Percentiles rank a stretch among this genome's conserved stretches.
Evolutionary conservation across 30 jellyfish, hydroid and myxozoan genomes (phyloP).

Genomic region (Hydractinia symbiolongicarpus): DNA sequence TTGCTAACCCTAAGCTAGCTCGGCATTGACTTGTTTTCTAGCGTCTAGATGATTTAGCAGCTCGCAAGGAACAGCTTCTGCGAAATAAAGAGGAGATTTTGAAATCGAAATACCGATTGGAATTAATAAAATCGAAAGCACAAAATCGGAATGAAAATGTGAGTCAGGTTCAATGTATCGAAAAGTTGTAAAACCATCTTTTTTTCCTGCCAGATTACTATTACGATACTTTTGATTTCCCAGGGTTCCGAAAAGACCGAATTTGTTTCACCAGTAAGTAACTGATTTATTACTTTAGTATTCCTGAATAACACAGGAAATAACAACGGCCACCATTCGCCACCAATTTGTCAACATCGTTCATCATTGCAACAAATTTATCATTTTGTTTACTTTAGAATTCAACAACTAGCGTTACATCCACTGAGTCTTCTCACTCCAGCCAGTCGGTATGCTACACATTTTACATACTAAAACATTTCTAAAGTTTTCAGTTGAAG

Average conservation of each 20-base stretch:
- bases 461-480: background rate
- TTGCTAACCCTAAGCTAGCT: too few relatives aligned
- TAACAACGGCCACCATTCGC: too few relatives aligned
- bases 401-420: constrained; percentile 14
- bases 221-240: too few relatives aligned
- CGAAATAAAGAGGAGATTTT: constrained; percentile 66
- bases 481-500: background rate
- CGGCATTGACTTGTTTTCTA: background rate
- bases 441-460: background rate
- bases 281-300: too few relatives aligned
- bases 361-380: background rate
- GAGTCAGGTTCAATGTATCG: background rate
- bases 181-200: background rate
- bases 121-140: constrained; percentile 55
- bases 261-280: too few relatives aligned
- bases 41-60: constrained; percentile 38
- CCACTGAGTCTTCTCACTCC: background rate
- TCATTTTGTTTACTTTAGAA: background rate
- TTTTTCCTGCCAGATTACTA: too few relatives aligned
- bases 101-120: constrained; percentile 77
- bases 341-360: too few relatives aligned
- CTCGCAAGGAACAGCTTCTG: constrained; percentile 68
- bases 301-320: too few relatives aligned
- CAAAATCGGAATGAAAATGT: constrained; percentile 16
- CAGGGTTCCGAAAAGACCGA: too few relatives aligned